Base-by-base conservation (phyloP, 2,888 invertebrate genomes). In the Pollenia amentaria region DNA sequence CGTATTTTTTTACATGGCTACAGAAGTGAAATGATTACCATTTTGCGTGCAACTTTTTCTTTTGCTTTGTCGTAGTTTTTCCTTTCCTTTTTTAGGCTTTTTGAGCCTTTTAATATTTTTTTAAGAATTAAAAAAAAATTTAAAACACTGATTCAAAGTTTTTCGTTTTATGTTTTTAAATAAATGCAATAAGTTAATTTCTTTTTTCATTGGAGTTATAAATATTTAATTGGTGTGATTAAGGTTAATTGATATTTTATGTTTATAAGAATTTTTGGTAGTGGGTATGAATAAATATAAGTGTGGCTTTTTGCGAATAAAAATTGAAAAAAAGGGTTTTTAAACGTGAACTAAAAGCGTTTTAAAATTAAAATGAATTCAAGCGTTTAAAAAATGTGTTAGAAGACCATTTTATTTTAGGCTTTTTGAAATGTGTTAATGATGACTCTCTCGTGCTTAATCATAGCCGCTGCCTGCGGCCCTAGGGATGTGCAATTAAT, bases 201-300 rank as follows among this genome's bases (percentile, higher is more conserved):
- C 11, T 16, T 38, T 21, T 57, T 57, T 46, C 12, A 14, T 42
- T 70, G 0, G 21, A 29, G 14, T 69, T 69, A 18, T 57, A 55
- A 72, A 55, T 80, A 64, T 80, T 53, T 46, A 53, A 21, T 69
- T 69, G 44, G 29, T 60, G 29, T 14, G 38, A 76, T 82, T 53
- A 76, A 82, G 51, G 67, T 76, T 82, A 82, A 82, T 76, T 82
- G 67, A 82, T 69, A 76, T 82, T 82, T 75, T 51, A 69, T 82
- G 82, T 75, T 76, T 53, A 51, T 53, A 44, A 21, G 14, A 1
- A 64, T 29, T 29, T 29, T 29, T 70, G 14, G 16, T 16, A 11
- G 44, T 46, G 14, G n/a, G 10, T 10, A 73, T 12, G 38, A 21
- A 16, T 9, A 46, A 65, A 46, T 60, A 60, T 46, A 73, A 46